These are phyloP conservation scores for Porites rus DNA, from an alignment of 92 coral and sea anemone genomes.

Conservation along the genomic window DNA sequence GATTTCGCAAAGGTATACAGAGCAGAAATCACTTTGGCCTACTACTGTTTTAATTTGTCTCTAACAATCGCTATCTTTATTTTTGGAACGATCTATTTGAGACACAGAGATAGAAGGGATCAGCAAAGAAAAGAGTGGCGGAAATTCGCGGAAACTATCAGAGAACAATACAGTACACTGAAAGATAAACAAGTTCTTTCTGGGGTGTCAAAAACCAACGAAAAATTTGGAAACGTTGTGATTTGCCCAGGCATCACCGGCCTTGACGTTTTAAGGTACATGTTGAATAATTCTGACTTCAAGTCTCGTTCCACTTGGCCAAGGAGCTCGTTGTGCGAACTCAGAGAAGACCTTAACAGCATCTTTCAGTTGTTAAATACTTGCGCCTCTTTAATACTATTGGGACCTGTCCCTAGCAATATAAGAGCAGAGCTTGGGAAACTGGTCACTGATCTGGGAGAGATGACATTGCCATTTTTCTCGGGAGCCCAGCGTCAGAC, in stretches of 20 bases:
- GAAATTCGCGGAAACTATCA: constrained; percentile 33
- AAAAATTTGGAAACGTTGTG: neutral
- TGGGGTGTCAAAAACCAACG: constrained; percentile 3
- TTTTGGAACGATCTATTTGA: constrained; percentile 28
- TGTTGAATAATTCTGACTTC: constrained; percentile 3
- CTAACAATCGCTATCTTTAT: neutral
- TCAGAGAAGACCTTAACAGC: constrained; percentile 19
- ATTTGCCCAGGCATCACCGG: constrained; percentile 5
- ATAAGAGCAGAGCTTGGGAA: neutral
- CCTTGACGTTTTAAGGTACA: constrained; percentile 27
- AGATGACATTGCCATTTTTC: neutral
- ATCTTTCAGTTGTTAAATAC: constrained; percentile 10
- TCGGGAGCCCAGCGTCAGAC: neutral
- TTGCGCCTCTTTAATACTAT: constrained; percentile 4
- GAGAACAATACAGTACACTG: constrained; percentile 16
- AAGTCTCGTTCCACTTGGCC: neutral
- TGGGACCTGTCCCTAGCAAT: neutral
- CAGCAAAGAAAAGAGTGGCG: constrained; percentile 33
- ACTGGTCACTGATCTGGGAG: constrained; percentile 2
- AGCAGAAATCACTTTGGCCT: constrained; percentile 6
- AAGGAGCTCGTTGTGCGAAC: neutral
- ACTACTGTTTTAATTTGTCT: neutral
- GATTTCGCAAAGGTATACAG: constrained; percentile 4
- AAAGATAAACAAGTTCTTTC: constrained; percentile 4
- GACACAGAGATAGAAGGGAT: neutral